Evolutionary conservation across 2,888 invertebrate genomes (phyloP), one percentile per base, ranked within the genome.

Genomic region (Odontocolon sp.): DNA sequence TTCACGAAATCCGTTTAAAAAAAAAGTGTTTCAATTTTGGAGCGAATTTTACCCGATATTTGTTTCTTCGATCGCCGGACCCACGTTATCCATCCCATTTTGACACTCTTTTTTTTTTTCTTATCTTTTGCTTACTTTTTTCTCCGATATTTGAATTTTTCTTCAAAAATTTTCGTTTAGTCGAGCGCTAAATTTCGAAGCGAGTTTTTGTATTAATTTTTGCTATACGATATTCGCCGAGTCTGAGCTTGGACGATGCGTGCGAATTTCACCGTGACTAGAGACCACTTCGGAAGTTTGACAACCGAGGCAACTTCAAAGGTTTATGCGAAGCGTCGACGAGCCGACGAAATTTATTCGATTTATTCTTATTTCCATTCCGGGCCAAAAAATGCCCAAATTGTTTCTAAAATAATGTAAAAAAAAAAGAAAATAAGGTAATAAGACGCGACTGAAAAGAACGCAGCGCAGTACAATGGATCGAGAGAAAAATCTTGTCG

Each of bases 181-280:
- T n/a, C n/a, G n/a, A n/a, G n/a, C n/a, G n/a, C n/a, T n/a, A 36
- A 36, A 9, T 36, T 36, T 36, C 8, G 36, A 9, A 2, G 2
- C 36, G 36, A 8, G 8, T 36, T 9, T 36, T 36, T 36, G n/a
- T 5, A 26, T 5, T 47, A 5, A 28, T 52, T 14, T 52, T 28
- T 52, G 28, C 50, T 33, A 16, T 31, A 70, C 57, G n/a, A n/a
- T n/a, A 28, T 36, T 61, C 45, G 36, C 26, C 3, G 33, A 50
- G 45, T 38, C 47, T 38, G 50, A 61, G 63, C 16, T 50, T 61
- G 42, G 36, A 59, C 61, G 45, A 63, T 56, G 70, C 74, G 64
- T 67, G 68, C 82, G 83, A 84, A 83, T 83, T 88, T 88, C 87
- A 85, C 88, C 88, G 87, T 88, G 88, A 87, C 87, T 88, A 82